phyloP scores from a whole-genome alignment of 1,140 invertebrate species.

The Panonychus citri region DNA sequence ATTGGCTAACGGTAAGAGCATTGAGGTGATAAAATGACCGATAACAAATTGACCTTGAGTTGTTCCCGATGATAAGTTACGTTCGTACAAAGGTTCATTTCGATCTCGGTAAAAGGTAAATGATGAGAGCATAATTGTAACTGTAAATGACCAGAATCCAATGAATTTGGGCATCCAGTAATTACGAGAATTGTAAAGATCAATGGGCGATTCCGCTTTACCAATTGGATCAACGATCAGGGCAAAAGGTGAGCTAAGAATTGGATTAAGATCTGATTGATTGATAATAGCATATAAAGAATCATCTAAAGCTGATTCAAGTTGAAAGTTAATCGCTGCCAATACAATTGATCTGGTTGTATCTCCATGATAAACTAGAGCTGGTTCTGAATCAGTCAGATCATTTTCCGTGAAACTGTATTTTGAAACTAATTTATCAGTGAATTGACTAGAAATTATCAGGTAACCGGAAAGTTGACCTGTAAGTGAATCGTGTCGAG shows the following conservation, averaged over 20 bases:
- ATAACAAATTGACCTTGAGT: neutral
- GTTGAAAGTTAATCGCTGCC: neutral
- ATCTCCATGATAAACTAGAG: no score
- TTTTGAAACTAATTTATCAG: no score
- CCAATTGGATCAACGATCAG: neutral
- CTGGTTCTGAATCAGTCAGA: no score
- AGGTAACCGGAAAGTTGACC: no score
- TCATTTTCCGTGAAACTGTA: no score
- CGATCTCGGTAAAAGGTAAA: neutral
- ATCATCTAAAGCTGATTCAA: neutral
- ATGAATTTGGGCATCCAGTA: neutral
- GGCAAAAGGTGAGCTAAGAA: neutral
- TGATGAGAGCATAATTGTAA: neutral
- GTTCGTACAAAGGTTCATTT: neutral
- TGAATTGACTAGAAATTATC: no score
- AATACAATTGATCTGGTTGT: no score
- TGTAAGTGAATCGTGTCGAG: no score
- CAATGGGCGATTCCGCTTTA: neutral
- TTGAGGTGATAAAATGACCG: neutral
- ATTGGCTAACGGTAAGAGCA: neutral
- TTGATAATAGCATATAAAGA: neutral
- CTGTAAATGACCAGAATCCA: neutral
- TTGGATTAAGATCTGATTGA: neutral
- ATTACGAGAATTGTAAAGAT: neutral
- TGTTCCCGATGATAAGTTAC: neutral